Evolutionary conservation across 2,888 invertebrate species (phyloP).

Genomic region (Calliphora vomitoria): DNA sequence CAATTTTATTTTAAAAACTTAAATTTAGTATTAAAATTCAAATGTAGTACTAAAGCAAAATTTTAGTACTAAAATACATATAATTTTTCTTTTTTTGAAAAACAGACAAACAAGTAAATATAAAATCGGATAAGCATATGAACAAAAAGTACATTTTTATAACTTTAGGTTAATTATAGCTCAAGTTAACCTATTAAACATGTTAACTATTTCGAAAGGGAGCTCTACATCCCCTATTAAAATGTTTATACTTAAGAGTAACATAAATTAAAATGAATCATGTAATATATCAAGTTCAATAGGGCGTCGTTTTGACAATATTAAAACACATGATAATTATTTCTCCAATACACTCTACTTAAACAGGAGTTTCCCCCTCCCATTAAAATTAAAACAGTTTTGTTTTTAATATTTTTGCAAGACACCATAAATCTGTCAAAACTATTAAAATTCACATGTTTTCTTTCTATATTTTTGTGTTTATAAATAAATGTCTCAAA

Average conservation of each 20-base stretch:
- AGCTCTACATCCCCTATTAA: background rate
- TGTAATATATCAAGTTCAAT: conserved; percentile 51
- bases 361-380: background rate
- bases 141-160: too few species aligned
- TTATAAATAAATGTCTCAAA: background rate
- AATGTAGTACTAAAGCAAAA: too few species aligned
- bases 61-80: too few species aligned
- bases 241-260: background rate
- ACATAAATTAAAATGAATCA: background rate
- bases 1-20: too few species aligned
- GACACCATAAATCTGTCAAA: conserved; percentile 58
- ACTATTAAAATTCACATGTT: conserved; percentile 43
- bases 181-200: background rate
- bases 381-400: conserved; percentile 2
- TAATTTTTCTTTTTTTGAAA: too few species aligned
- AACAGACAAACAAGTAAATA: too few species aligned
- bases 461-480: background rate
- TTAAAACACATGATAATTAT: conserved; percentile 39
- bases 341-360: background rate
- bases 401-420: conserved; percentile 40
- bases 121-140: too few species aligned
- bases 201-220: background rate
- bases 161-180: too few species aligned
- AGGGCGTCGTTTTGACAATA: conserved; percentile 49
- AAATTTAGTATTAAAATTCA: too few species aligned